These are phyloP conservation scores for Entomobrya proxima DNA, from an alignment of 2,888 invertebrate genomes.

Conservation along the genomic window DNA sequence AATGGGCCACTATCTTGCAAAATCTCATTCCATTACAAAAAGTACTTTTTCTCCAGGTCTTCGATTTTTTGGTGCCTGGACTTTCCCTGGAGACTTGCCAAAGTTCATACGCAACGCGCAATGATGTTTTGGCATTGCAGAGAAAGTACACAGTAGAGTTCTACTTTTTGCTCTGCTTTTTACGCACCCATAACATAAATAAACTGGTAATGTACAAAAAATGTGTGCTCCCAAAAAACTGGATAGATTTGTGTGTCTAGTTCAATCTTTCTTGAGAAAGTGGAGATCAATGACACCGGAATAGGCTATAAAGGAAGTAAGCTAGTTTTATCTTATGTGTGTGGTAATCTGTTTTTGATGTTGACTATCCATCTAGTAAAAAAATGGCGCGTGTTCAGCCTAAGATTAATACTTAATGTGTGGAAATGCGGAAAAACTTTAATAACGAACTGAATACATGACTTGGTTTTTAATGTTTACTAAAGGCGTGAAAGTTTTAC, in stretches of 20 bases:
- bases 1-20: neutral
- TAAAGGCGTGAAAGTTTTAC: too few relatives aligned
- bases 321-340: neutral
- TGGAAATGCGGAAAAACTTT: too few relatives aligned
- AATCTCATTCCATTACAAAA: neutral
- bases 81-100: neutral
- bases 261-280: too few relatives aligned
- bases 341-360: neutral
- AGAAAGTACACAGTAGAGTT: neutral
- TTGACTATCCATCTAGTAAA: too few relatives aligned
- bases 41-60: neutral
- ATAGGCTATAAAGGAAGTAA: neutral
- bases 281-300: neutral
- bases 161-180: neutral
- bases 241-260: too few relatives aligned
- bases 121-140: too few relatives aligned
- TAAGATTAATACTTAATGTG: too few relatives aligned
- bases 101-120: neutral
- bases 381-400: too few relatives aligned
- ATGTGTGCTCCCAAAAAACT: too few relatives aligned
- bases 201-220: neutral
- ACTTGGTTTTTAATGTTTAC: too few relatives aligned
- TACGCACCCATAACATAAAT: neutral
- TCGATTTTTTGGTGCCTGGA: neutral
- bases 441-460: too few relatives aligned